These are phyloP conservation scores for Pollicipes pollicipes DNA, from an alignment of 1,140 invertebrate genomes.

Conservation along the genomic window DNA sequence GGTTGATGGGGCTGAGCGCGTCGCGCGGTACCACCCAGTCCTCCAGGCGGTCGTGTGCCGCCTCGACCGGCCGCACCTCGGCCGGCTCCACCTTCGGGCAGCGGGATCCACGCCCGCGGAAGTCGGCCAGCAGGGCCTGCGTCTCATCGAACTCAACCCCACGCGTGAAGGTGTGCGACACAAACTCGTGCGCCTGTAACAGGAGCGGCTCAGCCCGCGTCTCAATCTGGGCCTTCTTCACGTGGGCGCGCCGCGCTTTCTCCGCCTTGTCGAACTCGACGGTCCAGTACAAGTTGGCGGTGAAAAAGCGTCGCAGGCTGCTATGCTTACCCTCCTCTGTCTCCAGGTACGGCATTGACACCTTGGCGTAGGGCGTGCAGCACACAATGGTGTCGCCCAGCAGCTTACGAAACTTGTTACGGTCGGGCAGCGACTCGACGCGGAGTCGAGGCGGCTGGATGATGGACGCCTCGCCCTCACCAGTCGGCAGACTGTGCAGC, in stretches of 20 bases:
- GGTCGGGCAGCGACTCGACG: background rate
- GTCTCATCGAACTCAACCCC: slow-evolving; percentile 38
- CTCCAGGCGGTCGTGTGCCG: slow-evolving; percentile 7
- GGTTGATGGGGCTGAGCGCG: background rate
- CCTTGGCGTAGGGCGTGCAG: slow-evolving; percentile 67
- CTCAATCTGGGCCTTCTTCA: slow-evolving; percentile 5
- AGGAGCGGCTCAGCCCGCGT: slow-evolving; percentile 21
- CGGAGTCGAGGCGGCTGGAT: background rate
- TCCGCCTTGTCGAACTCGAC: slow-evolving; percentile 24
- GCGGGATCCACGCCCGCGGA: slow-evolving; percentile 61
- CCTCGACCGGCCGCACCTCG: background rate
- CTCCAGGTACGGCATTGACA: slow-evolving; percentile 71
- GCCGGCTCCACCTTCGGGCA: background rate
- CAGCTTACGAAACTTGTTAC: slow-evolving; percentile 50
- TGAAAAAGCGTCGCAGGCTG: slow-evolving; percentile 53
- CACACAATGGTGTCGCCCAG: slow-evolving; percentile 57
- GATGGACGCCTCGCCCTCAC: background rate
- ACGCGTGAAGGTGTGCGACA: slow-evolving; percentile 44
- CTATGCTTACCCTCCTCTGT: slow-evolving; percentile 63
- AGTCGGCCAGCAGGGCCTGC: slow-evolving; percentile 57
- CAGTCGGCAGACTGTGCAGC: slow-evolving; percentile 17
- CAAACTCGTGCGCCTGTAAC: slow-evolving; percentile 43
- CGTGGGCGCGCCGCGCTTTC: slow-evolving; percentile 9
- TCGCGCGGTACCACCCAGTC: slow-evolving; percentile 15
- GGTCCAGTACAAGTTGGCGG: slow-evolving; percentile 60